These are phyloP conservation scores for Oscheius sp. DNA, from an alignment of 2,888 invertebrate genomes.

Conservation along the genomic window DNA sequence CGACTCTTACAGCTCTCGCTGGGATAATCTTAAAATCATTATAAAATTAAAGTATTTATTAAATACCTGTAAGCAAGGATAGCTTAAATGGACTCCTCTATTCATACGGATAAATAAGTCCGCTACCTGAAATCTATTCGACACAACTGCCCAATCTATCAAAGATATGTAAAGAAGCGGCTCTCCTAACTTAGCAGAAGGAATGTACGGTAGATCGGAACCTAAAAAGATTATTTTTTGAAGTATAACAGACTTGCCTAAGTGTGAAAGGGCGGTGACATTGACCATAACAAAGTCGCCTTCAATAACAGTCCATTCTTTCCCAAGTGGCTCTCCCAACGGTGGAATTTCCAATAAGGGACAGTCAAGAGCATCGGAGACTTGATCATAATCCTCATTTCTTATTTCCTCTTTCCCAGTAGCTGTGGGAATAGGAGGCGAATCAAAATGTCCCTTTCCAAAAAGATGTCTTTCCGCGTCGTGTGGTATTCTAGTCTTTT, in stretches of 20 bases:
- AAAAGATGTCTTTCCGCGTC: constrained; percentile 42
- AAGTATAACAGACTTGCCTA: constrained; percentile 39
- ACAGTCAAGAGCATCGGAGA: background rate
- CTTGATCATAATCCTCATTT: background rate
- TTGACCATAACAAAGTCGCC: constrained; percentile 56
- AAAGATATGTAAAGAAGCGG: constrained; percentile 25
- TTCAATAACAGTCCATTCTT: constrained; percentile 56
- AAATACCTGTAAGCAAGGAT: constrained; percentile 34
- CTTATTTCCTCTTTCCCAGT: background rate
- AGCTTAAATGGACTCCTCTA: constrained; percentile 30
- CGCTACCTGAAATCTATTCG: constrained; percentile 31
- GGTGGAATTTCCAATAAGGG: constrained; percentile 38
- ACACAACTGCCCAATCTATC: constrained; percentile 34
- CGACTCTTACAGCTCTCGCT: constrained; percentile 35
- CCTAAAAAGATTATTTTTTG: constrained; percentile 17
- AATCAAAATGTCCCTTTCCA: constrained; percentile 56
- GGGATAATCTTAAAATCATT: constrained; percentile 32
- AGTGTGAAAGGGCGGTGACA: constrained; percentile 54
- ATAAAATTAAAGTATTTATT: background rate
- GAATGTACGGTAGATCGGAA: constrained; percentile 34
- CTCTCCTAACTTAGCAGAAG: constrained; percentile 28
- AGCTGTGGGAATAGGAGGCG: constrained; percentile 38
- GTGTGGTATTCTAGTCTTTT: constrained; percentile 50
- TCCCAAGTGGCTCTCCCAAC: constrained; percentile 49
- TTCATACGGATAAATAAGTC: constrained; percentile 39